Evolutionary conservation across 1,140 invertebrate genomes (phyloP), one percentile per base, ranked within the genome.

Genomic region (Hylaeus anthracinus): DNA sequence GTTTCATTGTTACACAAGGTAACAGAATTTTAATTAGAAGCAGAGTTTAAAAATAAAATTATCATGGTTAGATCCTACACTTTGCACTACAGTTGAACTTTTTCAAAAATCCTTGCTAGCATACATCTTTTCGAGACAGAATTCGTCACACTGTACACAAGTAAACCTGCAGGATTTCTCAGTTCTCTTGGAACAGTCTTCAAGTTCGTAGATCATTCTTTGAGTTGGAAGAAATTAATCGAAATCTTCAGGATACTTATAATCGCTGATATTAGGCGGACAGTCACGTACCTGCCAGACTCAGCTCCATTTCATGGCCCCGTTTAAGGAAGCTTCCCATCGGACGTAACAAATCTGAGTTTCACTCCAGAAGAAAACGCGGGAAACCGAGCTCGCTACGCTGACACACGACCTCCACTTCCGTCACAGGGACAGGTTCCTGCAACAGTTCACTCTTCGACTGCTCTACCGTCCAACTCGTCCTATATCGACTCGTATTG

Each of bases 391-490:
- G 15, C 37, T 8, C 37, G n/a, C 55, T 4, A 67, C 45, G 15
- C 37, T 8, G 58, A 39, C 66, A 15, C 51, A 69, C 78, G 43
- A 26, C 65, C 76, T 86, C 79, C 75, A 66, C 79, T 79, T 76
- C 64, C 75, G 83, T 84, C 86, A 86, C 78, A 86, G 69, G 87
- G 70, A 83, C 72, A 69, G 48, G n/a, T 61, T 78, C 66, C 79
- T 60, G 63, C 77, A 71, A 85, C 80, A 80, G 58, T 58, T 66
- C 70, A 75, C 56, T 0, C 26, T 26, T 26, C 26, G 26, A 26
- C 26, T 55, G 41, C 75, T 60, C 60, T 53, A 69, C 48, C 77
- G 48, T 65, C 60, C 55, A 64, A 61, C 37, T 55, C 60, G 60
- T 61, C 60, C 74, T 71, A 48, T 15, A 48, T 55, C 75, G 66